Conservation (phyloP, 92 coral and sea anemone species). For the Anthopleura xanthogrammica region DNA sequence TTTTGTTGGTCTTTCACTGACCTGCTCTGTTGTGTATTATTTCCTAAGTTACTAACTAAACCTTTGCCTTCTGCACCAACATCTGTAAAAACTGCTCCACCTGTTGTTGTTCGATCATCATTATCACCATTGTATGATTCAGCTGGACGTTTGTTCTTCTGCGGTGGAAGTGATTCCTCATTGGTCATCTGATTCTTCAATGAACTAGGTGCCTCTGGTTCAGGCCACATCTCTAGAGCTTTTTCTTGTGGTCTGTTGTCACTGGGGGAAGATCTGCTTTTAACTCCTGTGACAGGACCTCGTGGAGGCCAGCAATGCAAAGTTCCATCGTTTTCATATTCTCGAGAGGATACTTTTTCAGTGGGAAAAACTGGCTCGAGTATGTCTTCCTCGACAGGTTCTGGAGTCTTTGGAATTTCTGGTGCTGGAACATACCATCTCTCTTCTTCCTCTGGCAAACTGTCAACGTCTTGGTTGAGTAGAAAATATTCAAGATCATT, state of each 20-base stretch:
- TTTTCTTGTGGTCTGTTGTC: conserved; percentile 25
- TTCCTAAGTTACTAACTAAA: no score
- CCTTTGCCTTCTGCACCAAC: neutral
- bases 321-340: conserved; percentile 43
- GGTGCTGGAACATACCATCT: conserved; percentile 74
- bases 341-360: neutral
- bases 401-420: conserved; percentile 27
- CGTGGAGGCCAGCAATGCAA: conserved; percentile 94
- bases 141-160: neutral
- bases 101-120: neutral
- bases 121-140: neutral
- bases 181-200: conserved; percentile 20
- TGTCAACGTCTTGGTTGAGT: conserved; percentile 49
- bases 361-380: neutral
- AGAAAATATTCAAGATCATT: conserved; percentile 53
- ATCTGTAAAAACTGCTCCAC: neutral
- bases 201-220: conserved; percentile 83
- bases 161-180: neutral
- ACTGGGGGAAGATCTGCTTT: conserved; percentile 8
- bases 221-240: conserved; percentile 80
- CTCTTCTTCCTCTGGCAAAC: conserved; percentile 61
- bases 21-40: no score
- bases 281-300: conserved; percentile 54
- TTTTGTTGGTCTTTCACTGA: neutral
- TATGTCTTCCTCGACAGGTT: conserved; percentile 6